Evolutionary conservation across 2,888 invertebrate genomes (phyloP), one percentile per base, ranked within the genome.

Genomic region (Conops quadrifasciatus): DNA sequence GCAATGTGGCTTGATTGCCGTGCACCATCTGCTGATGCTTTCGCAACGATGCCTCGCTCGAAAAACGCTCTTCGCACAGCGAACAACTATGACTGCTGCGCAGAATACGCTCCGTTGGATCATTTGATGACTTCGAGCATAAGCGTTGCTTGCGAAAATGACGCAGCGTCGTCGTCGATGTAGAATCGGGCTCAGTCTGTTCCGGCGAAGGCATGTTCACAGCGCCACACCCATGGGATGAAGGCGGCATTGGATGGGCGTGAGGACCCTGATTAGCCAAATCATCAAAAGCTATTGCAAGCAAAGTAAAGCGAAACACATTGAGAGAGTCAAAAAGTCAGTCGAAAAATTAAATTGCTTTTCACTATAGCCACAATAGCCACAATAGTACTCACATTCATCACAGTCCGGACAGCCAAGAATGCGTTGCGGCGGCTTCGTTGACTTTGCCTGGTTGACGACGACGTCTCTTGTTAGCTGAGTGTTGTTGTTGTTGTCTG

Each of bases 321-420:
- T 4, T 5, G 59, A 24, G 24, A 15, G 16, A 15, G 24, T 19
- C 4, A 56, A 24, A 59, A 21, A 59, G 59, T 19, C 15, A 21
- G 21, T 28, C n/a, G n/a, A 30, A 11, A 59, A 59, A 59, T 59
- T 24, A 59, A 24, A 59, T 59, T 59, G 30, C 7, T 16, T 19
- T 59, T 59, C 36, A n/a, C 62, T 30, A 15, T 7, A 4, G 58
- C 66, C 60, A 80, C n/a, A n/a, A n/a, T n/a, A n/a, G n/a, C n/a
- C n/a, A n/a, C n/a, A n/a, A n/a, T n/a, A n/a, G n/a, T n/a, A n/a
- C 82, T 81, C 76, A 83, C 82, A 79, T 70, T 81, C 80, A 75
- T 81, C 82, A 70, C 83, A 83, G 73, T 83, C 83, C 7, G 83
- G 83, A 73, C 83, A 82, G 73, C 83, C 82, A 19, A 83, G 78